Evolutionary conservation across 2,113 vertebrate species (phyloP).

Genomic region (Burhinus oedicnemus): DNA sequence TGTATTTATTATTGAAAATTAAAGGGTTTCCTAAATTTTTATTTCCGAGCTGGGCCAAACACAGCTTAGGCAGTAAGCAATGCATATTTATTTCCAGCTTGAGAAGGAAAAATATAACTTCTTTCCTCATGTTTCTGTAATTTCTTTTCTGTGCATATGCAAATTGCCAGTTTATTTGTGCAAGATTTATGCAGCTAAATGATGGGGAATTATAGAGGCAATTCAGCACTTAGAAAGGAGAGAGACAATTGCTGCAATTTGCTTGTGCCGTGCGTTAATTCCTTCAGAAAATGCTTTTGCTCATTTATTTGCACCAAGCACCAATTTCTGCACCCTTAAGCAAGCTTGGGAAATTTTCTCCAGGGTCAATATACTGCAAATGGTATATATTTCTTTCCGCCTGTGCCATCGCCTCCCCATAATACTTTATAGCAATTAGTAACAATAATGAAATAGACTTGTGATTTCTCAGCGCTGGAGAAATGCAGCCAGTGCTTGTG

Average conservation of each 20-base stretch:
- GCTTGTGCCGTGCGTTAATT: constrained; percentile 32
- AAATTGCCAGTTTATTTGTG: constrained; percentile 64
- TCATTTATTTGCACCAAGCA: constrained; percentile 29
- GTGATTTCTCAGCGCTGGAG: neutral
- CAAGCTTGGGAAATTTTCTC: neutral
- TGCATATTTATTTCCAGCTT: constrained; percentile 28
- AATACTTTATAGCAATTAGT: constrained; percentile 54
- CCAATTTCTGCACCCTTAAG: neutral
- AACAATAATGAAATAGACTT: constrained; percentile 46
- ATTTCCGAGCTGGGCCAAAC: constrained; percentile 43
- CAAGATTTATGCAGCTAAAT: constrained; percentile 69
- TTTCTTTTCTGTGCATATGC: constrained; percentile 65
- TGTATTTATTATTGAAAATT: constrained; percentile 57
- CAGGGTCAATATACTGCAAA: neutral
- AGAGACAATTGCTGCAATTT: constrained; percentile 69
- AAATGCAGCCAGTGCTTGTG: neutral
- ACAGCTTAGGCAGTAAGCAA: constrained; percentile 25
- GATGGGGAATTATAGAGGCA: constrained; percentile 65
- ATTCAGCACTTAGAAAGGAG: constrained; percentile 62
- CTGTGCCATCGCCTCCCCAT: neutral
- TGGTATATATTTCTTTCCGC: neutral
- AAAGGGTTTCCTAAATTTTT: constrained; percentile 51
- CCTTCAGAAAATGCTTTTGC: constrained; percentile 35
- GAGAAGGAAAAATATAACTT: constrained; percentile 30
- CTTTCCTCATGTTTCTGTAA: constrained; percentile 49